Evolutionary conservation across 2,888 invertebrate genomes (phyloP), one percentile per base, ranked within the genome.

Genomic region (Heliconius sara): DNA sequence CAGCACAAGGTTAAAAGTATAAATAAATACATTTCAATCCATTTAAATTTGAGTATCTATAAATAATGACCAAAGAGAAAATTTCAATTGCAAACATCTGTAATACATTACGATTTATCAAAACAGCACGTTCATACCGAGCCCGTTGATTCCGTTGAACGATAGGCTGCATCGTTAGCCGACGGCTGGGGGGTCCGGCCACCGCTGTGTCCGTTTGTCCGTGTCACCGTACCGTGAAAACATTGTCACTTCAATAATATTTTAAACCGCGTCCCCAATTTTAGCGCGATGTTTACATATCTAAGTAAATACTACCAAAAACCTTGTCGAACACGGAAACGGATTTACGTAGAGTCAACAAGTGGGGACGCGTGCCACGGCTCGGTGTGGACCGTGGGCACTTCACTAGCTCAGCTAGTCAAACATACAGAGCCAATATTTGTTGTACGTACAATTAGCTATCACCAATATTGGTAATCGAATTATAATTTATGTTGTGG

Each of bases 251-350:
- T 89, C 87, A 88, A 87, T 89, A 89, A 89, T 88, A 90, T 87
- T 88, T 90, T 89, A 89, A 91, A 91, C 91, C 88, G 79, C 78
- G 90, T 92, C 91, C 88, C 88, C 88, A 84, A 88, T 88, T 91
- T 87, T 88, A 89, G 87, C 90, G 90, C 85, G 86, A 89, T 93
- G 88, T 92, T 90, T 88, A 86, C 81, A 82, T 84, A 85, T 80
- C 72, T 89, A 91, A 90, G 92, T 87, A 91, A 91, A 93, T 89
- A 90, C 85, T 88, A 88, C 88, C 88, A 88, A 89, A 89, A 87
- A 52, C 85, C 85, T 85, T 83, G 84, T 84, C 83, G 84, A 86
- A 85, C 85, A 83, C 86, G 87, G 89, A 90, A 90, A 89, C 88
- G 88, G 89, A 87, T 88, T 89, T 88, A 89, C 86, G 86, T 85